phyloP scores from a whole-genome alignment of 2,113 vertebrate species.

The Anolis sagrei region DNA sequence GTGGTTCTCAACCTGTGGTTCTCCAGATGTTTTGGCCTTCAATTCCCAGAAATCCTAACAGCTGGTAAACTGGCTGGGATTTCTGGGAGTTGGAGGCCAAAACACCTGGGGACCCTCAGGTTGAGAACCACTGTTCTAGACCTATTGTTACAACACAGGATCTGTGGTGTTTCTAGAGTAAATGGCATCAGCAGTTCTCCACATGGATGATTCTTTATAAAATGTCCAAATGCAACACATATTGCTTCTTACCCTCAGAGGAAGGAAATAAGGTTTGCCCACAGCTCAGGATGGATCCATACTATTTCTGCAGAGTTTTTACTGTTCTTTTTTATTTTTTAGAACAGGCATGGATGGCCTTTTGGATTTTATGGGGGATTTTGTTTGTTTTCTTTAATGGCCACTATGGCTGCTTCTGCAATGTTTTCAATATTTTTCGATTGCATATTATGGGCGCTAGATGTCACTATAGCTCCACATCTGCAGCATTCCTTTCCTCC shows the following conservation, averaged over 20 bases:
- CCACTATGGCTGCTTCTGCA: background rate
- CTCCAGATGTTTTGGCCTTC: no score
- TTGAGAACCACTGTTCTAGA: no score
- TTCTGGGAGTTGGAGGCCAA: no score
- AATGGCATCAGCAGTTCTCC: background rate
- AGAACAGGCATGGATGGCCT: background rate
- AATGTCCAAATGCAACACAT: background rate
- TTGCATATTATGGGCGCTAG: rapidly evolving
- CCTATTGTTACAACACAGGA: background rate
- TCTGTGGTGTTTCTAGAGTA: background rate
- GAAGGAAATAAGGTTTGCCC: background rate
- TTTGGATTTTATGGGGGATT: no score
- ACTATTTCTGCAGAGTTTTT: background rate
- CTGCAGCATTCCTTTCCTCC: background rate
- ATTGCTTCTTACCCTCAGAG: background rate
- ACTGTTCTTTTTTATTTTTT: background rate
- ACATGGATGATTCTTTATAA: background rate
- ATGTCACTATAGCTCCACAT: background rate
- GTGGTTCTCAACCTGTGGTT: no score
- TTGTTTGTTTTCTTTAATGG: no score
- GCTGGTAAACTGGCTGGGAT: no score
- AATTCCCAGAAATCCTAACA: no score
- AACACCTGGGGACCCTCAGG: no score
- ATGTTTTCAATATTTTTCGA: background rate
- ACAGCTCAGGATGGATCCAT: background rate